Conservation (phyloP, 2,888 invertebrate species). For the Melolontha melolontha region DNA sequence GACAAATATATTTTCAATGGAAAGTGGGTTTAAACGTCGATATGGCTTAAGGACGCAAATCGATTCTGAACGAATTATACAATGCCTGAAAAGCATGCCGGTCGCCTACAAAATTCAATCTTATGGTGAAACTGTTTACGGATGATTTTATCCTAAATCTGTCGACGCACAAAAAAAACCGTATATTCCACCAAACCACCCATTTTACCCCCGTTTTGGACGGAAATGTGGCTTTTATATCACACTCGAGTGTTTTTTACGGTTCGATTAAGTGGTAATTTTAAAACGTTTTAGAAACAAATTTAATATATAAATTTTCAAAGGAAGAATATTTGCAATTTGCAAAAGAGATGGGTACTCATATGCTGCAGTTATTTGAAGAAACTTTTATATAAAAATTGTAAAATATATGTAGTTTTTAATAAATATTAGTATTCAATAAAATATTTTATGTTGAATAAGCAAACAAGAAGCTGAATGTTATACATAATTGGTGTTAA, state of each 20-base stretch:
- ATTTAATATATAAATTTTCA: conserved; percentile 29
- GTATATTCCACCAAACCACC: neutral
- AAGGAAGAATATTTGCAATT: neutral
- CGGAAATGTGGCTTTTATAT: conserved; percentile 37
- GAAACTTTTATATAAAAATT: no score
- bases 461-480: no score
- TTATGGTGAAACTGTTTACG: conserved; percentile 25
- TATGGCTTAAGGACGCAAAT: conserved; percentile 28
- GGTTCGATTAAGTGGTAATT: conserved; percentile 40
- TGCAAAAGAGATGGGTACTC: no score
- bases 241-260: conserved; percentile 41
- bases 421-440: no score
- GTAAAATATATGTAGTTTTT: no score
- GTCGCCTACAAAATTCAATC: conserved; percentile 28
- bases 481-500: no score
- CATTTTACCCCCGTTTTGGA: conserved; percentile 12
- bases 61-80: conserved; percentile 33
- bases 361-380: no score
- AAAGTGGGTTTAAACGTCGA: conserved; percentile 23
- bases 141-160: conserved; percentile 33
- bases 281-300: conserved; percentile 33
- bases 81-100: conserved; percentile 29
- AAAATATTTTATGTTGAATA: no score
- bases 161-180: conserved; percentile 29
- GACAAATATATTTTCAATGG: conserved; percentile 16